Evolutionary conservation across 2,113 vertebrate genomes (phyloP).

Genomic region (Lethenteron reissneri): DNA sequence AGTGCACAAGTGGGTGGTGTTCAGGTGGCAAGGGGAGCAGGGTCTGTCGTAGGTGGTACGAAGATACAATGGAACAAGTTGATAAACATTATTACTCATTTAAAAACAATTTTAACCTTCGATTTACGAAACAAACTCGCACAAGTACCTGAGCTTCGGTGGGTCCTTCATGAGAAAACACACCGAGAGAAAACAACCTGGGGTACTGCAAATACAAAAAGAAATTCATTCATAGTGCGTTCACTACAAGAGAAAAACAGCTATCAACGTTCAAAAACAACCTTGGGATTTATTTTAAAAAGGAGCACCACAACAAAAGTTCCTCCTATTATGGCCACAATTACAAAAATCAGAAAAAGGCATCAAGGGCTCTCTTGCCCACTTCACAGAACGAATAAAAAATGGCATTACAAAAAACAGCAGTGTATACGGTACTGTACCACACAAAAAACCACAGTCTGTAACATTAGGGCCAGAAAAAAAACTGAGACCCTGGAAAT

Average conservation of each 20-base stretch:
- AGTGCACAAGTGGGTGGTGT: no score
- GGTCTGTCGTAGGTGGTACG: neutral
- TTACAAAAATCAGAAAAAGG: no score
- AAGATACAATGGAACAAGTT: neutral
- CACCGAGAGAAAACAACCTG: constrained; percentile 62
- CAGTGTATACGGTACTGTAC: no score
- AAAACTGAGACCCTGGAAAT: no score
- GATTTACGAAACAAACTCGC: neutral
- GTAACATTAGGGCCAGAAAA: no score
- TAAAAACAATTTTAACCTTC: neutral
- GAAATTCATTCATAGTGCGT: no score
- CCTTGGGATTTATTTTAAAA: neutral
- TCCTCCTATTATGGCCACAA: no score
- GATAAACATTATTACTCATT: neutral
- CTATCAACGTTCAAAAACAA: constrained; percentile 9
- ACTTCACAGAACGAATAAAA: no score
- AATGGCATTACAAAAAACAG: no score
- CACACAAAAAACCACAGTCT: no score
- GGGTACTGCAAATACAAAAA: constrained; percentile 33
- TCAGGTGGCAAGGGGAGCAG: no score
- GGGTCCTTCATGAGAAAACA: constrained; percentile 57
- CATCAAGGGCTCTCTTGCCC: no score
- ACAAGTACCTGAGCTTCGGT: constrained; percentile 57
- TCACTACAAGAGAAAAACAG: neutral
- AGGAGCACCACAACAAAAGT: neutral